Base-by-base conservation (phyloP, 2,888 invertebrate genomes). In the Aporophyla lueneburgensis region DNA sequence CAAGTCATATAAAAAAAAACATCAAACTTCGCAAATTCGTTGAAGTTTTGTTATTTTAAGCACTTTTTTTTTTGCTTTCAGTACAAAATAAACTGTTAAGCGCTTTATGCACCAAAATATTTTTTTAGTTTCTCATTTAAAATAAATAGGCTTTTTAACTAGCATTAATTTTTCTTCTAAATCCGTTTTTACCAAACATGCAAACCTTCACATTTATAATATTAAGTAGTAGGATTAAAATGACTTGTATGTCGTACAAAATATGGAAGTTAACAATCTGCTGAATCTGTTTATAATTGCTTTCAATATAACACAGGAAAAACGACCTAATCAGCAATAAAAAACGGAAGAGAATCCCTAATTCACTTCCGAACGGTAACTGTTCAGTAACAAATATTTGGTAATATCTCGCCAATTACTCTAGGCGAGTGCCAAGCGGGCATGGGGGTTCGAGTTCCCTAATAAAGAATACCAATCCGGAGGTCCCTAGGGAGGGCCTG, bases 401-500 rank as follows among this genome's bases (percentile, higher is more conserved):
- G 87, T 83, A 91, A 93, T 93, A 94, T 93, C 91, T 93, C 89
- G 89, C 90, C 92, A 93, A 92, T 93, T 93, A 93, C 88, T 88
- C 86, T 79, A 86, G 89, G 88, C 87, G 91, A 91, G 86, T 90
- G 89, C 89, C 92, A 91, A 93, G 92, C 92, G 92, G 87, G 89
- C 83, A 81, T 78, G 74, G 88, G 89, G 89, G 88, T 80, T 86
- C 86, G 86, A 85, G 80, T 88, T 87, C 89, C 91, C 91, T 92
- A 93, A 93, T 93, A 94, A 94, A 94, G 94, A 93, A 95, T 94
- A 92, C 93, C 93, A 92, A 92, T 91, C 87, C 87, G 88, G 85
- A 71, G 65, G 77, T 90, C 93, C 91, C 93, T 51, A 54, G 93
- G 92, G 92, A 92, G 88, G 88, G 89, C 90, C 91, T 92, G 92